Base-by-base conservation (phyloP, 2,888 invertebrate species). In the Smittia sp. region DNA sequence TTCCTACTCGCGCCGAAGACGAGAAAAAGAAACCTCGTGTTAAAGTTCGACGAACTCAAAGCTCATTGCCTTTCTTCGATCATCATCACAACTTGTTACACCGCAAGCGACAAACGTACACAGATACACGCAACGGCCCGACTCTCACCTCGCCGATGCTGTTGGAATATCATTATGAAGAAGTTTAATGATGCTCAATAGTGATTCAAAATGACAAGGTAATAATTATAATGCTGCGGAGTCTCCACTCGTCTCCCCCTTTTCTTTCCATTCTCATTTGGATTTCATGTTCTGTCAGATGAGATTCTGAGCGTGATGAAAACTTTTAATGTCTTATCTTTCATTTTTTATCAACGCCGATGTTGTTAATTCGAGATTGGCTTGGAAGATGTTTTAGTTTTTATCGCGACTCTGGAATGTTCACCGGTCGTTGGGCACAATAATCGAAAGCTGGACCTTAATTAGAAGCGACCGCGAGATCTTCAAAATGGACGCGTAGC, bases 161-260 rank as follows among this genome's bases (percentile, higher is more conserved):
- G n/a, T 72, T 62, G 72, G 58, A 62, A 72, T 58, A 72, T 72
- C 72, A 72, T 72, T 72, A 72, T 62, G 72, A 72, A 72, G 72
- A 72, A 72, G 58, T 72, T 72, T 72, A 72, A 72, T 72, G 72
- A 72, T 72, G 72, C 54, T 72, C 54, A 72, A 72, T 72, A 72
- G 62, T 72, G 72, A 72, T 72, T 54, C 72, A 58, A 72, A 72
- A 72, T 72, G 72, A 72, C 72, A 72, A 72, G 72, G 72, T 72
- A 72, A 72, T 72, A 72, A 72, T 72, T 72, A 72, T 72, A 72
- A 72, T 62, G 62, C 72, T 72, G 52, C 41, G 13, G 54, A 54
- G 27, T 54, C 69, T 32, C 20, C 58, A 62, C 39, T 72, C 20
- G 7, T 58, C 24, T 18, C 11, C 22, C 22, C 27, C 63, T 3